phyloP scores from a whole-genome alignment of 1,140 invertebrate species.

The Sinonovacula constricta region DNA sequence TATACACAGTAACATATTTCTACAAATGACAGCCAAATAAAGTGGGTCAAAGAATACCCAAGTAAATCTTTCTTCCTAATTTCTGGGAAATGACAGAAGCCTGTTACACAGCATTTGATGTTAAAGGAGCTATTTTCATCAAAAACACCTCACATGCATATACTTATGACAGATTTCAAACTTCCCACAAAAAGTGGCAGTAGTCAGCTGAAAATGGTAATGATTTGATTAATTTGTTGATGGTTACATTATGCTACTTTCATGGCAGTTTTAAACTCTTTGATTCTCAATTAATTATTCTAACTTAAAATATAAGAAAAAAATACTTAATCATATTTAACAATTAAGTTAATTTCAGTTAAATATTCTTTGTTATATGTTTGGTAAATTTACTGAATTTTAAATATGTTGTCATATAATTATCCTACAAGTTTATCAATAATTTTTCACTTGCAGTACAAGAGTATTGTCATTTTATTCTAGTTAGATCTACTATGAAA shows the following conservation, averaged over 20 bases:
- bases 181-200: neutral
- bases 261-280: neutral
- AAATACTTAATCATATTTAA: neutral
- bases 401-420: neutral
- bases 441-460: neutral
- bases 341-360: neutral
- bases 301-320: neutral
- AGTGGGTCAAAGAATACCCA: neutral
- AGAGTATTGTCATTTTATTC: neutral
- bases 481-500: slow-evolving; percentile 34
- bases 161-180: no score
- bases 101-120: no score
- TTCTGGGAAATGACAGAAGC: neutral
- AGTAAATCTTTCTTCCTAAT: neutral
- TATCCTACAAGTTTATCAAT: neutral
- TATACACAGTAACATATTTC: neutral
- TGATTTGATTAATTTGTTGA: neutral
- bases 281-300: neutral
- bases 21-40: neutral
- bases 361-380: no score
- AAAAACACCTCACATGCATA: no score
- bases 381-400: no score
- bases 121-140: neutral
- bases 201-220: neutral
- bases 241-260: neutral